phyloP scores from a whole-genome alignment of 2,888 invertebrate species.

The Branchellion lobata region DNA sequence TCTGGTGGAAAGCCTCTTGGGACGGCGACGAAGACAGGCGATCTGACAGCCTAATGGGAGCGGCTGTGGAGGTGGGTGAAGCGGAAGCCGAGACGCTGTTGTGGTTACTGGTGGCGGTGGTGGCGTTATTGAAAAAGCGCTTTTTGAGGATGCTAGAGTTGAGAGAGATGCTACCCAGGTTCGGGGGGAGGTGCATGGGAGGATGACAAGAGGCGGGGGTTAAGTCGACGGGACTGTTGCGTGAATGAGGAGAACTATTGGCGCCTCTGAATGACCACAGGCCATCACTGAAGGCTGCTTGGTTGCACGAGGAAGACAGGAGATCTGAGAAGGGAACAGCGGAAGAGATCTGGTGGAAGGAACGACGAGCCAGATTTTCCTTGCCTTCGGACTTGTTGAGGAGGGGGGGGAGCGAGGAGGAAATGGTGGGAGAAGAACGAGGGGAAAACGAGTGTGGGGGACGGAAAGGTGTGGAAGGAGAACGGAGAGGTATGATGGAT shows the following conservation, averaged over 20 bases:
- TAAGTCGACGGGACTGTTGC: no score
- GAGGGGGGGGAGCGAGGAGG: not conserved
- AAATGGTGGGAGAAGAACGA: not conserved
- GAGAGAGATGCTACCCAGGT: not conserved
- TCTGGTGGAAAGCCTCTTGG: not conserved
- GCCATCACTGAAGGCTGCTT: not conserved
- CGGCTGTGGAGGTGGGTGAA: not conserved
- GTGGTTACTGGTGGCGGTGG: not conserved
- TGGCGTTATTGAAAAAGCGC: not conserved
- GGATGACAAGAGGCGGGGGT: no score
- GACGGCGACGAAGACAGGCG: not conserved
- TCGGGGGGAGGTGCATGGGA: not conserved
- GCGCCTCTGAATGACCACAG: not conserved
- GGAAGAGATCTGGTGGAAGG: not conserved
- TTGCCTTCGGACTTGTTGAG: not conserved
- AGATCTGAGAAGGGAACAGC: not conserved
- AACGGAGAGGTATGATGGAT: not conserved
- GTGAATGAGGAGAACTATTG: no score
- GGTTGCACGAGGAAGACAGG: not conserved
- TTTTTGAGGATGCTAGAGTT: not conserved
- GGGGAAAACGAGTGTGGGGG: not conserved
- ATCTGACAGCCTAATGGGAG: not conserved
- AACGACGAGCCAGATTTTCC: not conserved
- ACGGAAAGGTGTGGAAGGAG: not conserved
- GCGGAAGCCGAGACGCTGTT: not conserved